Percentiles rank a stretch among this genome's conserved stretches.
Conservation (phyloP, 2,888 invertebrate species). For the Trilocha varians region DNA sequence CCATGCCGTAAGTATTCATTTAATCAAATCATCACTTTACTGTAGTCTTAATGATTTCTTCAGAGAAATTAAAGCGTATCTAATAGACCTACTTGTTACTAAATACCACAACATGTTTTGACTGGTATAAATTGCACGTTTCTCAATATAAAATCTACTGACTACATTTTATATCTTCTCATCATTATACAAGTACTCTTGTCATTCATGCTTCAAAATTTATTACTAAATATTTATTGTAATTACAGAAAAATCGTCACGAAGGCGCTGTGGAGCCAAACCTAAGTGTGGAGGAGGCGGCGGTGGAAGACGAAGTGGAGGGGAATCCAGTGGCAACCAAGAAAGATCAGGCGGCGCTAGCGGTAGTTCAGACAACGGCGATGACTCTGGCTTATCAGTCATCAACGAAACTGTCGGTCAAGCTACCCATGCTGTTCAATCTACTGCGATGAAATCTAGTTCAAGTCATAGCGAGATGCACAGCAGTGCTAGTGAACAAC, state of each 20-base stretch:
- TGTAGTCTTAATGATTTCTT: no score
- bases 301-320: background rate
- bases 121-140: no score
- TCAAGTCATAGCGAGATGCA: background rate
- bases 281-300: background rate
- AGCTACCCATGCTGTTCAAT: background rate
- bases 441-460: background rate
- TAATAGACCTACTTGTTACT: no score
- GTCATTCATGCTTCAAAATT: no score
- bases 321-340: background rate
- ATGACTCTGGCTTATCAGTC: background rate
- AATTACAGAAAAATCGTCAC: background rate
- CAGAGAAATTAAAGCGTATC: no score
- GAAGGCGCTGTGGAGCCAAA: background rate
- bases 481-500: background rate
- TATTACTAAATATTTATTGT: background rate
- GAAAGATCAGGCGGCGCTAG: background rate
- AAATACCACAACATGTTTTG: no score
- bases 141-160: no score
- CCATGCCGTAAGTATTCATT: background rate
- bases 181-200: no score
- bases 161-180: no score
- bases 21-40: no score
- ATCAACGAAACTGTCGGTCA: background rate
- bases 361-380: background rate